A percentile compares a stretch with the other conserved stretches of the same genome.
Conservation (phyloP, 2,797 vertebrate species). For the Phalanger gymnotis region DNA sequence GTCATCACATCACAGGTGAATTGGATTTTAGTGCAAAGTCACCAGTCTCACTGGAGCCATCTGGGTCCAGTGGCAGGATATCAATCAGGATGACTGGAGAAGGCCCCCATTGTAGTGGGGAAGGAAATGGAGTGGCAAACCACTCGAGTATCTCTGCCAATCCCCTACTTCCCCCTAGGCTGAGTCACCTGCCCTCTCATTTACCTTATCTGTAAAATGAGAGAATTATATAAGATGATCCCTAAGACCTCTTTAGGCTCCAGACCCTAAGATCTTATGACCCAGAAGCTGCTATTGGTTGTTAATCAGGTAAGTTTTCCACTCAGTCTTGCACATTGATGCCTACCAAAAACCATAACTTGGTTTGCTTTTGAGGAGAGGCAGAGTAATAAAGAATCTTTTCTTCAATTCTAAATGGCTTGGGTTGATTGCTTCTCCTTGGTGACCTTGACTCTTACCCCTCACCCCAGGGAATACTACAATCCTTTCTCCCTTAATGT, state of each 20-base stretch:
- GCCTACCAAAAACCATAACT: not conserved
- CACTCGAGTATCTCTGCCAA: not conserved
- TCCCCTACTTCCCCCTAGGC: not conserved
- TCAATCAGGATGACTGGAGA: too few species aligned
- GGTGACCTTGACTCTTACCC: not conserved
- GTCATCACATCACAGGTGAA: too few species aligned
- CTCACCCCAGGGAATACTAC: not conserved
- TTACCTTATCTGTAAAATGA: not conserved
- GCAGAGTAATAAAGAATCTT: not conserved
- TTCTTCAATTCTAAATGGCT: not conserved
- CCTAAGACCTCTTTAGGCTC: not conserved
- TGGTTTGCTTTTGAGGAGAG: not conserved
- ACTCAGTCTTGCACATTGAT: not conserved
- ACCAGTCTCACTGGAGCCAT: too few species aligned
- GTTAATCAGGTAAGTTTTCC: not conserved
- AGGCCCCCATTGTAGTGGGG: too few species aligned
- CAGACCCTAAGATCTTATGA: not conserved
- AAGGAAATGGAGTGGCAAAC: not conserved
- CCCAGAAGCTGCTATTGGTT: not conserved
- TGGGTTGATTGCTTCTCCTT: not conserved
- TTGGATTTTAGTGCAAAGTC: too few species aligned
- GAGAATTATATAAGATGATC: constrained; percentile 21
- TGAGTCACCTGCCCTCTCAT: not conserved
- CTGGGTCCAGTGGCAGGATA: too few species aligned
- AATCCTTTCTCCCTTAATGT: not conserved